These are phyloP conservation scores for Hypanus sabinus DNA, from an alignment of 2,113 vertebrate species.

Conservation along the genomic window DNA sequence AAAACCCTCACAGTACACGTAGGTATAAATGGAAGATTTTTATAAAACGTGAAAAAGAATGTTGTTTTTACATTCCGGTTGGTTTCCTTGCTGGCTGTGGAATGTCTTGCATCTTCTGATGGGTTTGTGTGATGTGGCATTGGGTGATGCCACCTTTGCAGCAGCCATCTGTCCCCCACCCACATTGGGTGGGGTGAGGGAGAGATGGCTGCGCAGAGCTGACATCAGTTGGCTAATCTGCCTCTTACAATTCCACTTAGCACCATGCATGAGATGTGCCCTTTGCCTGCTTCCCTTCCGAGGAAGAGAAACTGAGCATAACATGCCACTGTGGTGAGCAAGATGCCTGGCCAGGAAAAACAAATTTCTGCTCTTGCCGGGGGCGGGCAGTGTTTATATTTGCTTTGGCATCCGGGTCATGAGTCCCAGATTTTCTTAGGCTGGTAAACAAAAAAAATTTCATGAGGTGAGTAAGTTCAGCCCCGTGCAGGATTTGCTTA, in stretches of 20 bases:
- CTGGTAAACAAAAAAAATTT: not conserved
- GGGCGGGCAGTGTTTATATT: slow-evolving; percentile 19
- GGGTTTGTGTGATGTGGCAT: not conserved
- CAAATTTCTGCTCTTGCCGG: not conserved
- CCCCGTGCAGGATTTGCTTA: not conserved
- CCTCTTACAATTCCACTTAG: not conserved
- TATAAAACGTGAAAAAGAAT: not conserved
- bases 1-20: not conserved
- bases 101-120: not conserved
- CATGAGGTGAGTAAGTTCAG: not conserved
- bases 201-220: not conserved
- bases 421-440: not conserved
- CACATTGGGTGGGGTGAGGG: not conserved
- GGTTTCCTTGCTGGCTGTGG: not conserved
- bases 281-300: not conserved
- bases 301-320: not conserved
- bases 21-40: not conserved
- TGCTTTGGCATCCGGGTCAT: not conserved
- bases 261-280: not conserved
- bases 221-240: not conserved
- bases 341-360: not conserved
- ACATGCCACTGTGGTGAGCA: not conserved
- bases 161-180: no score
- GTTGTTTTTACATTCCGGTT: not conserved
- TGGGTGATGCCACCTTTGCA: no score